Evolutionary conservation across 64 coral and sea anemone species (phyloP), one percentile per base, ranked within the genome.

Genomic region (Acropora yongei): DNA sequence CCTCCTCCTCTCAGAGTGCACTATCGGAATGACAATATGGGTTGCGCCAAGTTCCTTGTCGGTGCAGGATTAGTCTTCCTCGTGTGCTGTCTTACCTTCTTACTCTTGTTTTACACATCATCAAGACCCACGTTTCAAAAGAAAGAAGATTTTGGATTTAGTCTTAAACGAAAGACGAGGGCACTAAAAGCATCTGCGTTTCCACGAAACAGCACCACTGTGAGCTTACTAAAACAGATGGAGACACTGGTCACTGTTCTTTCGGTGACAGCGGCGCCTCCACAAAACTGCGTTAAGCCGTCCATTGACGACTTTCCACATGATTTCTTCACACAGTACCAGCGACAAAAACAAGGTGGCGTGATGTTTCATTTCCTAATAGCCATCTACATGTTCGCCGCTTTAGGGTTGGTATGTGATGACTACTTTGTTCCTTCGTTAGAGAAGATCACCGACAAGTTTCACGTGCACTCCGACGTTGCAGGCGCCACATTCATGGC

Each of bases 401-500:
- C 89, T 2, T 49, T 98, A 2, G 89, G 93, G 3, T 17, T 92
- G 1, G 86, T 98, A 0, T 98, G 96, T 5, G 86, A 98, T 79
- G 93, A 95, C 8, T 98, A 98, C 58, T 98, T 98, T 43, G 96
- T 98, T 0, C 84, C 93, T 11, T 95, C 96, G 14, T 55, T 98
- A 0, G 93, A 98, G 80, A 86, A 93, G 42, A 80, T 98, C 1
- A 83, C 84, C 39, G 84, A 92, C 78, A 85, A 84, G 49, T 76
- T 98, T 2, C 78, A 92, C 17, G 60, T 98, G 1, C 76, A 92
- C 66, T 57, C 74, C 7, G 93, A 98, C 71, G 96, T 98, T 7
- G 93, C 93, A 18, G 96, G 96, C 46, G 96, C 96, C 10, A 98
- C 96, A 41, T 95, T 98, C n/a, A 98, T 98, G 96, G 96, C 96